Conservation (phyloP, 2,113 vertebrate genomes). For the Sus scrofa region DNA sequence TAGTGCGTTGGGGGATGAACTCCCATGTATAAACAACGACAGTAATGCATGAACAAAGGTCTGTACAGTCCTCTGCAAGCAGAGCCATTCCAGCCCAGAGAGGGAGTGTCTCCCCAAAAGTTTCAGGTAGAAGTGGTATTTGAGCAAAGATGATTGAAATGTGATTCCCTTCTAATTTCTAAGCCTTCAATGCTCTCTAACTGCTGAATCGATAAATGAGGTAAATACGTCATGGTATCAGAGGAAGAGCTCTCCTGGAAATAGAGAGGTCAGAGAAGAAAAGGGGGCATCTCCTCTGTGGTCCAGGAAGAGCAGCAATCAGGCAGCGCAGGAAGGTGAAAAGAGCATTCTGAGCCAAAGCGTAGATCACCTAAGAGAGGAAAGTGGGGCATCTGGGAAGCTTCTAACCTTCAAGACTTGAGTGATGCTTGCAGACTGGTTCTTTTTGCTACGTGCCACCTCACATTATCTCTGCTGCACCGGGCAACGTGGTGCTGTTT, state of each 20-base stretch:
- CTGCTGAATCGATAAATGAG: not conserved
- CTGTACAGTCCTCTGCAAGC: not conserved
- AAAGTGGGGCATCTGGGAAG: not conserved
- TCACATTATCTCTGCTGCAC: not conserved
- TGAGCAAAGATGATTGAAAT: not conserved
- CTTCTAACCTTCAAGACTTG: not conserved
- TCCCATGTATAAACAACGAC: rapidly evolving
- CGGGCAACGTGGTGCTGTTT: not conserved
- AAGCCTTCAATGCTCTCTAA: not conserved
- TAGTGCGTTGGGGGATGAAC: not conserved
- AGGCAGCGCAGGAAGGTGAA: rapidly evolving
- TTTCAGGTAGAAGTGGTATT: not conserved
- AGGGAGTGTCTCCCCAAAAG: not conserved
- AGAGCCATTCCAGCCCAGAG: not conserved
- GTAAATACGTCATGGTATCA: not conserved
- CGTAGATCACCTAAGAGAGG: not conserved
- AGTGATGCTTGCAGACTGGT: rapidly evolving
- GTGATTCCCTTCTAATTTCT: not conserved
- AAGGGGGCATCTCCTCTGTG: not conserved
- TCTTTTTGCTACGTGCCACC: too few relatives aligned
- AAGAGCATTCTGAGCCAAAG: not conserved
- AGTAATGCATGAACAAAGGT: not conserved
- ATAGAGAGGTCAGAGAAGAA: not conserved
- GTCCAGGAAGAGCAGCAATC: not conserved
- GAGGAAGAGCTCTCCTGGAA: not conserved